Base-by-base conservation (phyloP, 2,888 invertebrate species). In the Meta bourneti region DNA sequence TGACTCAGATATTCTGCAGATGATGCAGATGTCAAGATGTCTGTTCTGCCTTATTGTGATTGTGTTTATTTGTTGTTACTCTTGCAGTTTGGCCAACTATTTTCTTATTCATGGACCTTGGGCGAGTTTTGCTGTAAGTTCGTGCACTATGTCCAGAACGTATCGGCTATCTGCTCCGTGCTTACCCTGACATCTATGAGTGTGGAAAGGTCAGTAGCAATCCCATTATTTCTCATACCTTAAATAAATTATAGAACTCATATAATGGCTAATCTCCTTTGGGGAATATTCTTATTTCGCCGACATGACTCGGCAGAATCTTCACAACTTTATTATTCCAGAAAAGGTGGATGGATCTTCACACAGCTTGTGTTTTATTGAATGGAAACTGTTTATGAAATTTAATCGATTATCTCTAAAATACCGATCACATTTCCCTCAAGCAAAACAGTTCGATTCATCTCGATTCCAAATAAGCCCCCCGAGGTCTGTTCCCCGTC, bases 131-230 rank as follows among this genome's bases (percentile, higher is more conserved):
- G 97, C 91, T 97, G 97, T 95, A 97, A 96, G 95, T 95, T 95
- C 87, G 96, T 97, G 13, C 96, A 97, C 94, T 97, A 97, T 95
- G 96, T 97, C 95, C 97, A 97, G 95, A 96, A 96, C 93, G 96
- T 97, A 72, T 96, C 97, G 1, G 96, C 96, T 93, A 96, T 97
- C 93, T 97, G 97, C 94, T 97, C 97, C 0, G 97, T 97, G 52
- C 95, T 97, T 93, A 97, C 97, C 0, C 95, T 97, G 92, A 97
- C 97, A 1, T 96, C 96, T 79, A 97, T 97, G 96, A 97, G 97
- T 94, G 95, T 97, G 83, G 97, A 97, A 95, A 96, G 97, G 97
- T 97, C 95, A 95, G 95, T 90, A 79, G 5, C n/a, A 7, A 13
- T 61, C 19, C n/a, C 16, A 69, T 52, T 72, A 9, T 51, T n/a